Percentiles rank a stretch among this genome's conserved stretches.
These are phyloP conservation scores for Volucella bombylans DNA, from an alignment of 2,888 invertebrate species.

Conservation along the genomic window DNA sequence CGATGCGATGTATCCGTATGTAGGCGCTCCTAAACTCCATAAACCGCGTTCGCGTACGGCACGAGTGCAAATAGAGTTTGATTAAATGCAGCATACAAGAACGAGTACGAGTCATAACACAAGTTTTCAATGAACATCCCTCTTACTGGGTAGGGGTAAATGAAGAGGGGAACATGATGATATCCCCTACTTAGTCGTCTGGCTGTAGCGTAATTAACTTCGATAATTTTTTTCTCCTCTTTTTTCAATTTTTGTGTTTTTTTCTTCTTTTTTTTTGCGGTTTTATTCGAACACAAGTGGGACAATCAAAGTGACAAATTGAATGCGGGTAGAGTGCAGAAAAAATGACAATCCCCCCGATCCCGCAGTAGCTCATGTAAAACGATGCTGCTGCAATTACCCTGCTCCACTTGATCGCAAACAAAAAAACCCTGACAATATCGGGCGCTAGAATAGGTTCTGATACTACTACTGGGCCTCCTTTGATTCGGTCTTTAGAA, in stretches of 20 bases:
- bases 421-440: slow-evolving; percentile 39
- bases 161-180: no score
- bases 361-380: slow-evolving; percentile 40
- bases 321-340: slow-evolving; percentile 22
- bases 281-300: slow-evolving; percentile 50
- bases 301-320: slow-evolving; percentile 59
- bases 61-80: slow-evolving; percentile 20
- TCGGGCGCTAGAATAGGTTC: neutral
- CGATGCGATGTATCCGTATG: slow-evolving; percentile 7
- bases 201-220: slow-evolving; percentile 26
- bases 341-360: slow-evolving; percentile 1
- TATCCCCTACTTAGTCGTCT: neutral
- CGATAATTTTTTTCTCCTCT: neutral
- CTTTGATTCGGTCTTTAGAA: slow-evolving; percentile 16
- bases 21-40: neutral
- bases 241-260: neutral
- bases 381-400: slow-evolving; percentile 53
- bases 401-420: slow-evolving; percentile 45
- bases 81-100: slow-evolving; percentile 35
- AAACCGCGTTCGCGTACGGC: neutral
- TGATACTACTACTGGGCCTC: slow-evolving; percentile 8
- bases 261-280: slow-evolving; percentile 17
- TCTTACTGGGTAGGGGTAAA: neutral
- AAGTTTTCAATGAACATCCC: slow-evolving; percentile 45
- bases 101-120: neutral